Percentiles rank a stretch among this genome's conserved stretches.
Conservation (phyloP, 2,797 vertebrate species). For the Odontamblyopus lacepedii region DNA sequence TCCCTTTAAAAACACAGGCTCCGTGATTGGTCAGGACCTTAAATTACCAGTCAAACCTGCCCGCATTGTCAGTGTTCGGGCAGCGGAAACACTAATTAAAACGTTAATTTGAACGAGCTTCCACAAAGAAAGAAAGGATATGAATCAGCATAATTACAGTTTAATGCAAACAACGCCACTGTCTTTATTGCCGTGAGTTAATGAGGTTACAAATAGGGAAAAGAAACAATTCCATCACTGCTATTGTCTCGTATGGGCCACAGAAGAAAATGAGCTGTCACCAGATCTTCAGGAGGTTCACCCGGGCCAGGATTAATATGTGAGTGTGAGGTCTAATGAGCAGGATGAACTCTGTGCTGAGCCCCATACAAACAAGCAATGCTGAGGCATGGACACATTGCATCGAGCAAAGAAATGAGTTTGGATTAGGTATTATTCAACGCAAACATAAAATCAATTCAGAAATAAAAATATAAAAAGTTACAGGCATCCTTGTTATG, state of each 20-base stretch:
- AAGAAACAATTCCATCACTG: constrained; percentile 68
- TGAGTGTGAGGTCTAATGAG: constrained; percentile 67
- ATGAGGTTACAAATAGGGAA: constrained; percentile 72
- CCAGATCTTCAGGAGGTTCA: constrained; percentile 66
- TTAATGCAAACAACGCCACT: constrained; percentile 76
- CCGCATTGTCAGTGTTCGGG: constrained; percentile 58
- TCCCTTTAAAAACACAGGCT: not conserved
- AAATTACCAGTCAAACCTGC: constrained; percentile 61
- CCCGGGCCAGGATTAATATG: constrained; percentile 62
- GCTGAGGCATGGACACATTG: constrained; percentile 17
- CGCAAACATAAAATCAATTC: not conserved
- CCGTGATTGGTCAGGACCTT: constrained; percentile 19
- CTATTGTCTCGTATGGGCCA: constrained; percentile 70
- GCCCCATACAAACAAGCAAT: constrained; percentile 25
- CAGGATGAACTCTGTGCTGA: constrained; percentile 23
- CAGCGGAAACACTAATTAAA: constrained; percentile 74
- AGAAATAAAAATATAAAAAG: not conserved
- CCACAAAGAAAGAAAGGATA: constrained; percentile 39
- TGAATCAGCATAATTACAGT: constrained; percentile 75
- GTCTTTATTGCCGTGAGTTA: constrained; percentile 80
- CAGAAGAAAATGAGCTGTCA: constrained; percentile 75
- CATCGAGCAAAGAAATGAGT: constrained; percentile 8
- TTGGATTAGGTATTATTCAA: not conserved
- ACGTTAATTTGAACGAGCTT: constrained; percentile 51
- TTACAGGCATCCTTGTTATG: not conserved